A percentile compares a stretch with the other conserved stretches of the same genome.
Evolutionary conservation across 2,888 invertebrate species (phyloP).

Genomic region (Unio pictorum): DNA sequence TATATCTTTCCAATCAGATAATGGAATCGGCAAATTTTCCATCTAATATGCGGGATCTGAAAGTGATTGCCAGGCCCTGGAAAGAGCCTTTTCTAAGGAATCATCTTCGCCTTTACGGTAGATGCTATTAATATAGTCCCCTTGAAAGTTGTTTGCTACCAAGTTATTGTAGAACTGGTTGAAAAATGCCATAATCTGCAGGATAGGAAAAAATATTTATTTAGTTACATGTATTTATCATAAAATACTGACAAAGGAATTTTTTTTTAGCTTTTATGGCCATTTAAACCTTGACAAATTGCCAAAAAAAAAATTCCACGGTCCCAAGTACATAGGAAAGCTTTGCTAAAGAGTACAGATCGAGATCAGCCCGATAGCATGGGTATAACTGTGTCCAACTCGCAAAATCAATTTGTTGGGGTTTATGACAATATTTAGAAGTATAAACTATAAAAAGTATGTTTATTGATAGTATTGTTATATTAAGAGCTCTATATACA

Average conservation of each 20-base stretch:
- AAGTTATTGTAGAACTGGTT: conserved; percentile 8
- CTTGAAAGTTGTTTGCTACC: conserved; percentile 9
- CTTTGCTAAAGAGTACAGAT: too few species aligned
- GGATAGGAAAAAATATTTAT: neutral
- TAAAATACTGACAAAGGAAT: neutral
- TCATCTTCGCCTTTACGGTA: conserved; percentile 9
- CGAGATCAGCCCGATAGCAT: too few species aligned
- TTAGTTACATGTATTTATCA: neutral
- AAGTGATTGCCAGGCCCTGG: neutral
- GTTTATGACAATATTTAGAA: too few species aligned
- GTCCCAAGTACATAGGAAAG: too few species aligned
- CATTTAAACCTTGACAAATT: too few species aligned
- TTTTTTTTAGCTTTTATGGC: neutral
- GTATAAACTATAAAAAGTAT: too few species aligned
- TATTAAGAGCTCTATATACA: too few species aligned
- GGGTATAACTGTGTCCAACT: too few species aligned
- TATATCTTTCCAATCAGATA: too few species aligned
- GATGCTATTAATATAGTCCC: conserved; percentile 17
- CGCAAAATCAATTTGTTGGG: too few species aligned
- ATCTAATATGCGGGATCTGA: conserved; percentile 3
- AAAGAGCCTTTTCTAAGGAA: neutral
- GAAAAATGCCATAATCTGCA: conserved; percentile 7
- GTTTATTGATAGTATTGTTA: too few species aligned
- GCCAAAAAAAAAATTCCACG: too few species aligned
- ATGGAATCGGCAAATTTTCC: conserved; percentile 4